phyloP scores from a whole-genome alignment of 2,113 vertebrate genomes.

The Andinoacara biseriatus region DNA sequence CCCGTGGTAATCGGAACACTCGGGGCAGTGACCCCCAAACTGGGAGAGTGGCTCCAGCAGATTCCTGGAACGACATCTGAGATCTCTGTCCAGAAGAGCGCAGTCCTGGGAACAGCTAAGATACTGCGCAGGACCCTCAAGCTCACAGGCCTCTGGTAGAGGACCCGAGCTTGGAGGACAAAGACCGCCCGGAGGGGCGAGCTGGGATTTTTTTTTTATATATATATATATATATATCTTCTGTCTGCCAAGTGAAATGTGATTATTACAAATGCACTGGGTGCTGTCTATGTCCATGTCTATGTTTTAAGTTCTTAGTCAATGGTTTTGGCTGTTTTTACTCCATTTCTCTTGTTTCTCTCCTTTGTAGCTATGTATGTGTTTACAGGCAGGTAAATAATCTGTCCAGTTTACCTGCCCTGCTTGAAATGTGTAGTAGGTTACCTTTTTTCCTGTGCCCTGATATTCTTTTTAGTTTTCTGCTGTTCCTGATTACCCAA shows the following conservation, averaged over 20 bases:
- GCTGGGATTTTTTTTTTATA: too few species aligned
- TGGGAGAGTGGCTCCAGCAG: too few species aligned
- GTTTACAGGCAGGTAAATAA: neutral
- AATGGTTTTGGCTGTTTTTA: neutral
- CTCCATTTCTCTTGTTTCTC: neutral
- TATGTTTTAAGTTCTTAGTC: neutral
- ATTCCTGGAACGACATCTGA: too few species aligned
- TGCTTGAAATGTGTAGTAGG: accelerated
- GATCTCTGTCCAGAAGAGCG: too few species aligned
- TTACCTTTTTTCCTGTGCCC: neutral
- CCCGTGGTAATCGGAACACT: too few species aligned
- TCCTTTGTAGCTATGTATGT: neutral
- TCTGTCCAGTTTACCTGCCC: neutral
- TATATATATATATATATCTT: too few species aligned
- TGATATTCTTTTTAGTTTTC: neutral
- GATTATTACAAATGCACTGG: neutral
- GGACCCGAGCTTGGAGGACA: too few species aligned
- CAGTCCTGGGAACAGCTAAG: too few species aligned
- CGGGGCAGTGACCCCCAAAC: too few species aligned
- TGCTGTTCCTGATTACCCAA: neutral
- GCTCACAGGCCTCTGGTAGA: too few species aligned
- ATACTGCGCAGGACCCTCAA: too few species aligned
- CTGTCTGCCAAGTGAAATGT: accelerated
- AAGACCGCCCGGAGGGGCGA: too few species aligned
- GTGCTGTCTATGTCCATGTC: neutral